phyloP scores from a whole-genome alignment of 1,140 invertebrate genomes.

The Drosophila trapezifrons region DNA sequence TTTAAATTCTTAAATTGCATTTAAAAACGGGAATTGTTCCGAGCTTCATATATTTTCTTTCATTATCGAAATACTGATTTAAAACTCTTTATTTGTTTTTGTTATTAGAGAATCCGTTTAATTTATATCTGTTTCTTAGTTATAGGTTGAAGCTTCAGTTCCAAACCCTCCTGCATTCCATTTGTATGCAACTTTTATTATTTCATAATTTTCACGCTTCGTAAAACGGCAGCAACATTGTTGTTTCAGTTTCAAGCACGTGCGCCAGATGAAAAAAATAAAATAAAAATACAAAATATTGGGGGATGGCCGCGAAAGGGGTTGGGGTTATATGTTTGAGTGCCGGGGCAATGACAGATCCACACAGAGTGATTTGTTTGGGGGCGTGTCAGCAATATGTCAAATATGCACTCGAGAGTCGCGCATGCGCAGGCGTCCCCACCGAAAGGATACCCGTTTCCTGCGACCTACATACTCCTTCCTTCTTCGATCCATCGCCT shows the following conservation, averaged over 20 bases:
- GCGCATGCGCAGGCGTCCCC: constrained; percentile 59
- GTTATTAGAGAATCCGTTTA: too few species aligned
- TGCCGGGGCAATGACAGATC: constrained; percentile 24
- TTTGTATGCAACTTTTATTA: constrained; percentile 33
- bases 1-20: too few species aligned
- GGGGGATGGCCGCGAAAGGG: background rate
- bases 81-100: too few species aligned
- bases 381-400: constrained; percentile 77
- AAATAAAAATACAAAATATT: background rate
- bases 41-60: too few species aligned
- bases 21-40: too few species aligned
- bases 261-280: constrained; percentile 38
- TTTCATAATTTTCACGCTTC: constrained; percentile 68
- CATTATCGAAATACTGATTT: too few species aligned
- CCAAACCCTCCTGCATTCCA: background rate
- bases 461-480: background rate
- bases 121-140: background rate
- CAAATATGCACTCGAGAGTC: constrained; percentile 64
- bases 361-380: constrained; percentile 63
- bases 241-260: constrained; percentile 50
- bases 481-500: background rate
- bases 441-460: constrained; percentile 22
- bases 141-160: background rate
- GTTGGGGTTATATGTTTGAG: background rate
- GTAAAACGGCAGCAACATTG: constrained; percentile 68